phyloP scores from a whole-genome alignment of 1,140 invertebrate genomes.

The Euglossa dilemma region DNA sequence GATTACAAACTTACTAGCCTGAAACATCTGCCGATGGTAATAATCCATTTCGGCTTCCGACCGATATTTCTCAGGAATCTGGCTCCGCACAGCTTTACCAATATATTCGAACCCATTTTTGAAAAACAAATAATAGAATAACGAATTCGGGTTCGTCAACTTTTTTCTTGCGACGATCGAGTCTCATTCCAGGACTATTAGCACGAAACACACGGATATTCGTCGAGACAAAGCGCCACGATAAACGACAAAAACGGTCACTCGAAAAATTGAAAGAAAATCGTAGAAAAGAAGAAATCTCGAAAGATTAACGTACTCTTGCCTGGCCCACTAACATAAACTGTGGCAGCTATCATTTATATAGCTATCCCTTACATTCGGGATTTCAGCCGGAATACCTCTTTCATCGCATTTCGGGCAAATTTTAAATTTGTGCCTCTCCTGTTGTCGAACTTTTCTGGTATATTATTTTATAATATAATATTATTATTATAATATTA shows the following conservation, averaged over 20 bases:
- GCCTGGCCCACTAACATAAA: conserved; percentile 40
- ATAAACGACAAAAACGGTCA: background rate
- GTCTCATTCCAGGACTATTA: no score
- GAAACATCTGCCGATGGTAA: conserved; percentile 60
- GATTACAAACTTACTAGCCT: conserved; percentile 56
- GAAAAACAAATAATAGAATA: background rate
- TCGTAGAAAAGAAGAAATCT: background rate
- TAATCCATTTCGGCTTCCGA: conserved; percentile 55
- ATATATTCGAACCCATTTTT: conserved; percentile 59
- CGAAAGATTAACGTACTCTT: conserved; percentile 46
- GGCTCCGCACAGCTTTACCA: conserved; percentile 60
- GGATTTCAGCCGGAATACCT: background rate
- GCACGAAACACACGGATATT: background rate
- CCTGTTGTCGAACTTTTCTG: background rate
- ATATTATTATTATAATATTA: no score
- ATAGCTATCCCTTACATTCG: conserved; percentile 46
- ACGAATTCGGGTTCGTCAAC: background rate
- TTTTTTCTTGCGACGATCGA: background rate
- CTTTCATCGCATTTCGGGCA: conserved; percentile 1
- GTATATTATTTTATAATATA: no score
- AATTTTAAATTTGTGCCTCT: background rate
- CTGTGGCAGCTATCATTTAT: conserved; percentile 46
- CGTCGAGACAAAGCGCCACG: background rate
- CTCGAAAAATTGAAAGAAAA: background rate
- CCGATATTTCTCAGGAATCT: conserved; percentile 48